Conservation (phyloP, 2,888 invertebrate genomes). For the Cryptus armator region DNA sequence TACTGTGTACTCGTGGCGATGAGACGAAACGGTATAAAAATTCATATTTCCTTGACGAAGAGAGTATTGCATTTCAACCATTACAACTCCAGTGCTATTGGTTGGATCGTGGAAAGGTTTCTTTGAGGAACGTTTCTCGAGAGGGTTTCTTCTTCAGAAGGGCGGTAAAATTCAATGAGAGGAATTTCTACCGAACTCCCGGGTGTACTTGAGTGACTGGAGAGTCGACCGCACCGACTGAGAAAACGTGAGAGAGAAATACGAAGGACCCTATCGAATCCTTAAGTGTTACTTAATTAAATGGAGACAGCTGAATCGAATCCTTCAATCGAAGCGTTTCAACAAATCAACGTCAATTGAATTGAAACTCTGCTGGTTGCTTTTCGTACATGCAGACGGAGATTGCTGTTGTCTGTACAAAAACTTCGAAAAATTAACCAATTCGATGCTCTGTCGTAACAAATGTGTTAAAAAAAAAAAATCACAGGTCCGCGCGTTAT, state of each 20-base stretch:
- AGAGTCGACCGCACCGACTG: constrained; percentile 6
- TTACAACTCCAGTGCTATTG: background rate
- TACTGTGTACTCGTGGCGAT: background rate
- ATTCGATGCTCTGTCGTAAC: background rate
- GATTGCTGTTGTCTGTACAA: background rate
- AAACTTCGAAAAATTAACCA: background rate
- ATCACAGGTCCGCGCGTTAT: background rate
- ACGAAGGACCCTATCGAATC: constrained; percentile 13
- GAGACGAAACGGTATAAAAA: background rate
- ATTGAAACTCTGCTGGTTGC: constrained; percentile 25
- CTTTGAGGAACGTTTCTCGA: constrained; percentile 35
- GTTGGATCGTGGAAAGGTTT: background rate
- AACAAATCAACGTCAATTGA: constrained; percentile 40
- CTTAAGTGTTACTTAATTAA: constrained; percentile 44
- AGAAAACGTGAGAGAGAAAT: constrained; percentile 36
- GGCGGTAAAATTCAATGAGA: constrained; percentile 27
- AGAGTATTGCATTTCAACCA: background rate
- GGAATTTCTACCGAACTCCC: constrained; percentile 24
- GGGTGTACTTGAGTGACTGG: constrained; percentile 14
- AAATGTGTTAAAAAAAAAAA: background rate
- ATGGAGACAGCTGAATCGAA: constrained; percentile 34
- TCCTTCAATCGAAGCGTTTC: constrained; percentile 28
- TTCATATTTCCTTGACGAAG: constrained; percentile 16
- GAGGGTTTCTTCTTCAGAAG: background rate
- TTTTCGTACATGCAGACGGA: background rate